A percentile compares a stretch with the other conserved stretches of the same genome.
Evolutionary conservation across 2,113 vertebrate genomes (phyloP).

Genomic region (Eonycteris spelaea): DNA sequence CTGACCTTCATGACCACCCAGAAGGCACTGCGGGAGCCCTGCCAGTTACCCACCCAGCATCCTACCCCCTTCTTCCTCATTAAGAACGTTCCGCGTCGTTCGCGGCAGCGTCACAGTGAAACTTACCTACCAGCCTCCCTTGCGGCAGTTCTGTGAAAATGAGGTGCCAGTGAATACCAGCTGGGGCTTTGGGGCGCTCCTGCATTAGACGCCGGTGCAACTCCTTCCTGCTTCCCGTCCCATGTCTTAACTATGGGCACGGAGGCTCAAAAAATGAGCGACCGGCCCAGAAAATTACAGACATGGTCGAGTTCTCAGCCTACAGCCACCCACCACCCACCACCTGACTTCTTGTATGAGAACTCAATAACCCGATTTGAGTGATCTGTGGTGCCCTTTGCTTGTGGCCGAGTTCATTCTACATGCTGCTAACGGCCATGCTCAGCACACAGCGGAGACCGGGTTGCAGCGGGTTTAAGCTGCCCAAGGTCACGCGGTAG

Average conservation of each 20-base stretch:
- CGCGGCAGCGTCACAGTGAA: too few relatives aligned
- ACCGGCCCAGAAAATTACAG: not conserved
- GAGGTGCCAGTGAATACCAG: not conserved
- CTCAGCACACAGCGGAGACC: too few relatives aligned
- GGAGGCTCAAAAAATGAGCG: not conserved
- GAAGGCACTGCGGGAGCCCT: not conserved
- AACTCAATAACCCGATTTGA: too few relatives aligned
- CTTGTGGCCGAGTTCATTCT: too few relatives aligned
- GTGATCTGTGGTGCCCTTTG: too few relatives aligned
- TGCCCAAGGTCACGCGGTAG: not conserved
- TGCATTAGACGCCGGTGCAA: not conserved
- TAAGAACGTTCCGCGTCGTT: not conserved
- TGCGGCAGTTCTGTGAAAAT: not conserved
- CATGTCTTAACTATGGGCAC: not conserved
- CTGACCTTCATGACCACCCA: not conserved
- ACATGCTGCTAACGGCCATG: too few relatives aligned
- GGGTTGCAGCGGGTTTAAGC: not conserved
- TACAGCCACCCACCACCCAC: too few relatives aligned
- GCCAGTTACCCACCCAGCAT: not conserved
- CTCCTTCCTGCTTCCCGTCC: not conserved
- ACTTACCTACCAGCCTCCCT: not conserved
- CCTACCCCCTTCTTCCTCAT: not conserved
- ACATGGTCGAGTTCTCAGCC: too few relatives aligned
- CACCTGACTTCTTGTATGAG: too few relatives aligned
- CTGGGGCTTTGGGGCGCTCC: not conserved